Percentiles rank a stretch among this genome's conserved stretches.
Conservation (phyloP, 2,888 invertebrate species). For the Machimus atricapillus region DNA sequence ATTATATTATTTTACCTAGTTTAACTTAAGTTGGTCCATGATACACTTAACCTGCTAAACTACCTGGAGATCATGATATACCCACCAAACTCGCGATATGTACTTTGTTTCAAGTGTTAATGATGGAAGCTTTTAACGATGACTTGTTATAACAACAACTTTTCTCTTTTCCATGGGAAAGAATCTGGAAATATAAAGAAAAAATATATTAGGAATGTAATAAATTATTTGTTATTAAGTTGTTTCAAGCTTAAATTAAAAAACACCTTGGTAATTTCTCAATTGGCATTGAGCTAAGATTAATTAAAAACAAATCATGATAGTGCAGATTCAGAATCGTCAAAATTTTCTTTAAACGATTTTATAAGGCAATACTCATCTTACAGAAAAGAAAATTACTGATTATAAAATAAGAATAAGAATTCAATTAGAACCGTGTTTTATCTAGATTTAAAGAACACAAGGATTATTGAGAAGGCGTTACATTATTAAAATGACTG, state of each 20-base stretch:
- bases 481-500: no score
- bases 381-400: no score
- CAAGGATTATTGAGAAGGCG: no score
- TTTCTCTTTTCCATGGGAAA: constrained; percentile 36
- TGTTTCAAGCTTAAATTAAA: background rate
- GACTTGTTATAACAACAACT: constrained; percentile 28
- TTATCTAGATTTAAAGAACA: no score
- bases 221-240: background rate
- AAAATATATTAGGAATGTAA: background rate
- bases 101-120: constrained; percentile 21
- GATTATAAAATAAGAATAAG: no score
- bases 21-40: constrained; percentile 28
- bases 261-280: background rate
- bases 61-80: constrained; percentile 31
- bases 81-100: constrained; percentile 1
- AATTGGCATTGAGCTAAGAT: background rate
- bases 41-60: constrained; percentile 31
- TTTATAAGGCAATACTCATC: no score
- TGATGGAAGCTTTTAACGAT: constrained; percentile 29
- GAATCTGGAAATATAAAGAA: constrained; percentile 9
- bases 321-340: background rate
- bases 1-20: constrained; percentile 25
- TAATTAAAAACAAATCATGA: background rate
- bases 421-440: no score
- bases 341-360: background rate